Conservation (phyloP, 2,797 vertebrate genomes). For the Gymnothorax reevesii region DNA sequence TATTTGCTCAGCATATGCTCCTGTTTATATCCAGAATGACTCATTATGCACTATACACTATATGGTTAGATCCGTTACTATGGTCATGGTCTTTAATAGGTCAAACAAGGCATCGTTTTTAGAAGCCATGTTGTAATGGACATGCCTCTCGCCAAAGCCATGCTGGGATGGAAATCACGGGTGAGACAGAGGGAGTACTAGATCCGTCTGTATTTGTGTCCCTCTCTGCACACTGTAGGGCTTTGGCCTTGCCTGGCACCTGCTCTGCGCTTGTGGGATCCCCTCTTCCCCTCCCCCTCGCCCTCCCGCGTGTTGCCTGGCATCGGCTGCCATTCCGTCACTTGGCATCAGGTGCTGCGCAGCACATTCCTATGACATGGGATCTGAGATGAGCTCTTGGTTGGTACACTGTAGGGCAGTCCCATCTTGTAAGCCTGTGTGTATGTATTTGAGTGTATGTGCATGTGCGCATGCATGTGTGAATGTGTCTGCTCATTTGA, state of each 20-base stretch:
- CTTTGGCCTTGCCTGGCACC: constrained; percentile 59
- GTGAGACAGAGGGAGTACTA: background rate
- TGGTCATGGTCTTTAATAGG: background rate
- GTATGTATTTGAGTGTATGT: background rate
- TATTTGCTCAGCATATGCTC: background rate
- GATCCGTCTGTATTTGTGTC: constrained; percentile 56
- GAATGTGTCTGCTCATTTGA: background rate
- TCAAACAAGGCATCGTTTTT: background rate
- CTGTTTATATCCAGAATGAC: background rate
- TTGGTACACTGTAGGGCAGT: background rate
- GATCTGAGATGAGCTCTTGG: background rate
- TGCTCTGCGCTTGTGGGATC: constrained; percentile 34
- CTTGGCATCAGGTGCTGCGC: background rate
- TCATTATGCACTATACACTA: background rate
- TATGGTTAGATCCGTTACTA: background rate
- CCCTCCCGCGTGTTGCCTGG: constrained; percentile 57
- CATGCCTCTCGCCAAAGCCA: background rate
- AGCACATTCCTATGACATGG: background rate
- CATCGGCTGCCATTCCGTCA: constrained; percentile 11
- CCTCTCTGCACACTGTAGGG: constrained; percentile 59
- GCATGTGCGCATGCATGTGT: background rate
- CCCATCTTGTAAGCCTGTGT: background rate
- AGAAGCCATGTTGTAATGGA: background rate
- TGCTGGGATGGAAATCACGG: background rate
- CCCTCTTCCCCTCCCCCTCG: constrained; percentile 57